Conservation (phyloP, 1,140 invertebrate genomes). For the Druon quercuslanigerum region DNA sequence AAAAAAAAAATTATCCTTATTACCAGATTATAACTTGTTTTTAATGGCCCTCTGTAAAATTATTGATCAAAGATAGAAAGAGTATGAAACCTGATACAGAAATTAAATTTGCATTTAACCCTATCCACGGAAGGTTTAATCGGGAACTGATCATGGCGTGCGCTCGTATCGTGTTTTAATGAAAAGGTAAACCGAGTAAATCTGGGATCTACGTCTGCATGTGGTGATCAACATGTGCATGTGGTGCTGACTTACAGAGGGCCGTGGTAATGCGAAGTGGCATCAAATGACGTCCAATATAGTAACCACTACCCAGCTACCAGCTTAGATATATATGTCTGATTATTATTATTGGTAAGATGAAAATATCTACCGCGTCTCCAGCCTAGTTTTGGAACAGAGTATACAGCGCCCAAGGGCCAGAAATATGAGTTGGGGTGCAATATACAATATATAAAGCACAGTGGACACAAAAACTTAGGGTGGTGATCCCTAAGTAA, state of each 20-base stretch:
- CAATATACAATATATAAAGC: conserved; percentile 9
- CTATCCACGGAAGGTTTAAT: not conserved
- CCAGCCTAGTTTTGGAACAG: not conserved
- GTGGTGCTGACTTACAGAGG: conserved; percentile 2
- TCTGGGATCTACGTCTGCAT: not conserved
- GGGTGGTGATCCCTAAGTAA: conserved; percentile 6
- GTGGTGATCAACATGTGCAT: conserved; percentile 1
- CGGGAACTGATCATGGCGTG: not conserved
- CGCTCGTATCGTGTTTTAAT: not conserved
- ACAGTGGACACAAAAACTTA: conserved; percentile 12
- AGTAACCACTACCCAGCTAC: not conserved
- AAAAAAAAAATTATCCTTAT: no score
- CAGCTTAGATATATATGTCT: not conserved
- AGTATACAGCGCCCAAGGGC: not conserved
- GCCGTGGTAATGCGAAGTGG: conserved; percentile 1
- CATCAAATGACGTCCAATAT: not conserved
- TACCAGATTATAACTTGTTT: not conserved
- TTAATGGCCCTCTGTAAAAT: not conserved
- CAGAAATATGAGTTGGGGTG: not conserved
- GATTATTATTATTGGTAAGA: not conserved
- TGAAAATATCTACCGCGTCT: not conserved
- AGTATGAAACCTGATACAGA: not conserved
- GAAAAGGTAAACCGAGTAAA: not conserved
- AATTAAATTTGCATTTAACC: not conserved
- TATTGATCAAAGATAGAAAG: not conserved